Evolutionary conservation across 2,888 invertebrate genomes (phyloP).

Genomic region (Caradrina kadenii): DNA sequence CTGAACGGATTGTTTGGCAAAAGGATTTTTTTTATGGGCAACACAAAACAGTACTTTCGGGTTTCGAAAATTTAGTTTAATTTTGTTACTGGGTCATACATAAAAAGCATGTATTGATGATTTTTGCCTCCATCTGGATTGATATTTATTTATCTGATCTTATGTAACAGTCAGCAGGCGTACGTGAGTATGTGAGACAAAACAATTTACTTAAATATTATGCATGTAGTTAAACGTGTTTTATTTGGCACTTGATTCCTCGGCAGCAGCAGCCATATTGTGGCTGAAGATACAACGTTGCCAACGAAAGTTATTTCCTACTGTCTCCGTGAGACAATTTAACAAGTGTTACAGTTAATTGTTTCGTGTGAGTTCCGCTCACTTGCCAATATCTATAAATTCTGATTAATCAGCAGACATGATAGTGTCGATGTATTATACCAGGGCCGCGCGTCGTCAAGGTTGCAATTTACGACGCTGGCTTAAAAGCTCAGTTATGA

Average conservation of each 20-base stretch:
- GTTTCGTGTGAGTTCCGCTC: slow-evolving; percentile 74
- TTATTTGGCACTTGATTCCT: slow-evolving; percentile 79
- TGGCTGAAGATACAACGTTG: slow-evolving; percentile 72
- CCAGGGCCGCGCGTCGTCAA: slow-evolving; percentile 70
- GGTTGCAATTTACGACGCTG: slow-evolving; percentile 65
- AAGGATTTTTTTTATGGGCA: slow-evolving; percentile 64
- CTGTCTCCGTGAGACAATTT: slow-evolving; percentile 81
- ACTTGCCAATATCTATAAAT: slow-evolving; percentile 85
- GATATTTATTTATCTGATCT: slow-evolving; percentile 40
- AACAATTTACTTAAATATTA: slow-evolving; percentile 54
- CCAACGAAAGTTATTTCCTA: slow-evolving; percentile 82
- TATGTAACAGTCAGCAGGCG: slow-evolving; percentile 38
- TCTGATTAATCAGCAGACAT: slow-evolving; percentile 78
- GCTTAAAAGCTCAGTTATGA: slow-evolving; percentile 64
- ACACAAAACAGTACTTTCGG: slow-evolving; percentile 53
- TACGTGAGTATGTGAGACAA: slow-evolving; percentile 42
- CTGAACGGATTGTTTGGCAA: slow-evolving; percentile 63
- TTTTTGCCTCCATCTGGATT: slow-evolving; percentile 35
- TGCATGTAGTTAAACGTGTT: slow-evolving; percentile 70
- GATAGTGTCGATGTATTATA: slow-evolving; percentile 69
- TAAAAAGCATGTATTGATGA: slow-evolving; percentile 30
- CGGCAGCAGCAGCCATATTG: slow-evolving; percentile 63
- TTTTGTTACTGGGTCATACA: slow-evolving; percentile 42
- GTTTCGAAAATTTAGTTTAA: slow-evolving; percentile 39
- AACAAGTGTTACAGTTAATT: slow-evolving; percentile 83